phyloP scores from a whole-genome alignment of 2,113 vertebrate species.

The Pelodiscus sinensis region DNA sequence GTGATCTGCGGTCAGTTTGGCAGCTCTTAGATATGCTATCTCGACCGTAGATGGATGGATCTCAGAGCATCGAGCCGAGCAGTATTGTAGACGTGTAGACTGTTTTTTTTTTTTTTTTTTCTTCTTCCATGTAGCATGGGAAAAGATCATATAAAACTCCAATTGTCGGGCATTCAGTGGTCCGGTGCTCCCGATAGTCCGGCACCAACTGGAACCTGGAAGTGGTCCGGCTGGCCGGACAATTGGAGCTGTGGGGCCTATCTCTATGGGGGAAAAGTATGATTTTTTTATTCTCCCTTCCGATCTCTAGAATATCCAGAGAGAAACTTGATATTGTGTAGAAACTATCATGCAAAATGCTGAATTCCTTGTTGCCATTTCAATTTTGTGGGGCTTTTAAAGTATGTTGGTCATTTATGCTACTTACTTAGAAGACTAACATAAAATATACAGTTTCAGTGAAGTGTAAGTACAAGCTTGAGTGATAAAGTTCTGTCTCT shows the following conservation, averaged over 20 bases:
- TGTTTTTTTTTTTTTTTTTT: neutral
- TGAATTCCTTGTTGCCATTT: neutral
- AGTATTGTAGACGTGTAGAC: too few species aligned
- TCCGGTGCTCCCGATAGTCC: too few species aligned
- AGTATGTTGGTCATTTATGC: neutral
- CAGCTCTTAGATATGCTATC: too few species aligned
- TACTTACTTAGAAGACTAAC: neutral
- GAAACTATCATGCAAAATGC: neutral
- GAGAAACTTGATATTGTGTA: neutral
- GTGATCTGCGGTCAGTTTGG: too few species aligned
- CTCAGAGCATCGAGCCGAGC: too few species aligned
- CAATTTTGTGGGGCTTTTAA: neutral
- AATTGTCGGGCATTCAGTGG: too few species aligned
- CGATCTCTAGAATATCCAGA: neutral
- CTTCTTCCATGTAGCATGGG: neutral
- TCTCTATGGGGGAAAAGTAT: neutral
- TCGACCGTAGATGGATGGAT: too few species aligned
- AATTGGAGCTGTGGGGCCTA: neutral
- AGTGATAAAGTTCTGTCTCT: neutral
- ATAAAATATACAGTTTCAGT: neutral
- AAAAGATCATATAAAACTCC: neutral
- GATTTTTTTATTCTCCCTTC: rapidly evolving
- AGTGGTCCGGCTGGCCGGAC: too few species aligned
- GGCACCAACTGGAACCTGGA: too few species aligned
- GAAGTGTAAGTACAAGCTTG: neutral